Base-by-base conservation (phyloP, 2,888 invertebrate genomes). In the Hyppa rectilinea region DNA sequence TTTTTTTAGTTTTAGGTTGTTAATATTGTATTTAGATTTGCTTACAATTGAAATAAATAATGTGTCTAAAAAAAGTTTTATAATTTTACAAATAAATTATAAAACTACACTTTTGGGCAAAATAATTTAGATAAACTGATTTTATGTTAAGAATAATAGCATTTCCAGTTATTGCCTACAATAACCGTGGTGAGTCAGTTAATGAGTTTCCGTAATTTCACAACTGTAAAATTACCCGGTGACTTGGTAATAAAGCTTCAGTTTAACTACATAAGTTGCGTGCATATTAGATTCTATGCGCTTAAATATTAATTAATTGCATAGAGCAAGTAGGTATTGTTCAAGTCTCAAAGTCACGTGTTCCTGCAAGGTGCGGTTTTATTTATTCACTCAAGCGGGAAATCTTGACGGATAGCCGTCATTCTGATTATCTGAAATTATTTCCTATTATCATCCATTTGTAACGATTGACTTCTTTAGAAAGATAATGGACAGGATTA, bases 131-230 rank as follows among this genome's bases (percentile, higher is more conserved):
- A n/a, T n/a, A n/a, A 59, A 49, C 2, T 14, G 2, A 3, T 12
- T 49, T 12, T 9, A 23, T 10, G 7, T 34, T 64, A 26, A 14
- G n/a, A 45, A n/a, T 64, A 4, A 52, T n/a, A n/a, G n/a, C n/a
- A 43, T 29, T 68, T 17, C 29, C 20, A 4, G 47, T 2, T n/a
- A 47, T 29, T n/a, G 29, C 5, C 14, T 53, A 43, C n/a, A 34
- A 5, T 43, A 49, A 34, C 34, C 12, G 36, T 50, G 43, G 36
- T 50, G 43, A 59, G 43, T 29, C 12, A 59, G 29, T 40, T 34
- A 43, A 36, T 43, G 43, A 59, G n/a, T 55, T 75, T 56, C 38
- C 20, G 29, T 40, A 47, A 58, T 58, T 68, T 56, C 29, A 50
- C 23, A 53, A 59, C 36, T 12, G n/a, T 45, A 23, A 20, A 50